Percentiles rank a stretch among this genome's conserved stretches.
Conservation (phyloP, 1,140 invertebrate species). For the Drosophila fuyamai region DNA sequence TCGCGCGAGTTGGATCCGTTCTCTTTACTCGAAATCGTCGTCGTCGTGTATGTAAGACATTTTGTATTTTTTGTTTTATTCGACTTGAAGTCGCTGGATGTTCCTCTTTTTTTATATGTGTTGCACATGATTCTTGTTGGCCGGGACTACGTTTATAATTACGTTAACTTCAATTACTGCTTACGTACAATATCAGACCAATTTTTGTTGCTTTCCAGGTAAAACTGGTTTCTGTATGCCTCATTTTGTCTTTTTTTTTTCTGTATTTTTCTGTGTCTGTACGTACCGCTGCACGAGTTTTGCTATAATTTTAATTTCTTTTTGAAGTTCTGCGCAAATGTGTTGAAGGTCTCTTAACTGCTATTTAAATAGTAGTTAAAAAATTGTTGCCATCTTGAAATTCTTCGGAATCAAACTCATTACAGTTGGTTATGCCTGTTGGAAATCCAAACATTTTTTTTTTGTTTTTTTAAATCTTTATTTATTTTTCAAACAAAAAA, state of each 20-base stretch:
- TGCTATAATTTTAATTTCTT: slow-evolving; percentile 79
- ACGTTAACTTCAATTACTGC: slow-evolving; percentile 78
- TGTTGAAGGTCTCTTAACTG: slow-evolving; percentile 47
- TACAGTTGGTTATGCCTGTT: neutral
- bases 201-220: slow-evolving; percentile 55
- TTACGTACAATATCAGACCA: slow-evolving; percentile 73
- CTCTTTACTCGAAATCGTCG: slow-evolving; percentile 27
- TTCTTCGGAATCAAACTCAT: slow-evolving; percentile 21
- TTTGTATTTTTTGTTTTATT: slow-evolving; percentile 11
- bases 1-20: slow-evolving; percentile 6
- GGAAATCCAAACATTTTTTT: neutral
- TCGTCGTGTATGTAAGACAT: slow-evolving; percentile 18
- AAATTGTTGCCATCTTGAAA: slow-evolving; percentile 58
- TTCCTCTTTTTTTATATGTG: slow-evolving; percentile 15
- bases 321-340: slow-evolving; percentile 69
- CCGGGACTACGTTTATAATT: slow-evolving; percentile 66
- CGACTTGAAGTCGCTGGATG: neutral
- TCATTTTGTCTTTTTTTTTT: slow-evolving; percentile 42
- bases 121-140: slow-evolving; percentile 43
- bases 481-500: too few relatives aligned
- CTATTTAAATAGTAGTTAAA: slow-evolving; percentile 66
- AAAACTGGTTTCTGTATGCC: slow-evolving; percentile 54
- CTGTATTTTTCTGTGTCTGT: slow-evolving; percentile 21
- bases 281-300: slow-evolving; percentile 51
- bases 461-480: too few relatives aligned